These are phyloP conservation scores for Microtus ochrogaster DNA, from an alignment of 2,113 vertebrate species.

Conservation along the genomic window DNA sequence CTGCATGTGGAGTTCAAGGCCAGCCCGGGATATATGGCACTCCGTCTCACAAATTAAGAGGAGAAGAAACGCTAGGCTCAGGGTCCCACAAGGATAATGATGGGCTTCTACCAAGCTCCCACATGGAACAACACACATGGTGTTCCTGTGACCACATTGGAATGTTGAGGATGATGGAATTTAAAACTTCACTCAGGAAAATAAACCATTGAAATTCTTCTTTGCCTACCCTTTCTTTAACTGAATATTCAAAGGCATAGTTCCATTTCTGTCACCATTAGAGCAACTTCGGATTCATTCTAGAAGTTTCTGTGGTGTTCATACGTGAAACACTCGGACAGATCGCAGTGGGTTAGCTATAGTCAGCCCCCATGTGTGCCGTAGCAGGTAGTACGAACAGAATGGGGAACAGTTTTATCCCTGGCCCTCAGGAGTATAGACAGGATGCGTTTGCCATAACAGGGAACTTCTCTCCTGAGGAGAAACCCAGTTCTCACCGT, in stretches of 20 bases:
- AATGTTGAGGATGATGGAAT: not conserved
- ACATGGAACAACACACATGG: too few relatives aligned
- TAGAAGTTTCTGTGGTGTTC: conserved; percentile 51
- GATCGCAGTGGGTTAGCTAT: conserved; percentile 51
- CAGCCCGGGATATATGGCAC: not conserved
- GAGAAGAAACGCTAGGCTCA: not conserved
- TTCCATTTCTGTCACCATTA: not conserved
- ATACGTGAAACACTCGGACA: conserved; percentile 73
- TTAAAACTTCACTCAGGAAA: not conserved
- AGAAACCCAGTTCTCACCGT: not conserved
- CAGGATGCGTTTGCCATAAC: not conserved
- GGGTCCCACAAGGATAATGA: not conserved
- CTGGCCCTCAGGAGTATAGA: not conserved
- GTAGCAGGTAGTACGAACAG: not conserved
- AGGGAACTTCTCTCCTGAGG: not conserved
- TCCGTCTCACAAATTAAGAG: too few relatives aligned
- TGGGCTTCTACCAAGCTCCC: not conserved
- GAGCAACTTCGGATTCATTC: not conserved
- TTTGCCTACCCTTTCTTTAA: not conserved
- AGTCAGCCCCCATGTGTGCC: not conserved
- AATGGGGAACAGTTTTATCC: not conserved
- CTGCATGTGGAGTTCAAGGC: not conserved
- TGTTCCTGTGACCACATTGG: too few relatives aligned
- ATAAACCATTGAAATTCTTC: not conserved
- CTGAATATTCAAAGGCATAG: not conserved